Conservation (phyloP, 2,888 invertebrate genomes). For the Mythimna ferrago region DNA sequence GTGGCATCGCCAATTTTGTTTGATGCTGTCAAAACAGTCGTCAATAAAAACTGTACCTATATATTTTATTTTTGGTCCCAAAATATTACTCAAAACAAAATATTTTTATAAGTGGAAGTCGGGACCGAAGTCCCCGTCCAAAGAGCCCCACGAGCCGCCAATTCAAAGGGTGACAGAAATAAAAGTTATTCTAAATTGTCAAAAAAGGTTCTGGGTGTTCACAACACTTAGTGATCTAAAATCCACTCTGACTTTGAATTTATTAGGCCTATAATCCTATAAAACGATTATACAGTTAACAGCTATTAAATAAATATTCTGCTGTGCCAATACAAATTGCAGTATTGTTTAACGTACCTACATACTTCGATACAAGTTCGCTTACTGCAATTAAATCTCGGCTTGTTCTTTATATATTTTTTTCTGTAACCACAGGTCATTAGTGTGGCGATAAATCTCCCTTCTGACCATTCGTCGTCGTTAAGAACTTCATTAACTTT, state of each 20-base stretch:
- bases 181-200: neutral
- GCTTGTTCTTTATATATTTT: slow-evolving; percentile 57
- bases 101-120: too few relatives aligned
- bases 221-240: slow-evolving; percentile 3
- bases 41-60: too few relatives aligned
- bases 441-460: slow-evolving; percentile 86
- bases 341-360: slow-evolving; percentile 48
- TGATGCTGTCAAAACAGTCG: too few relatives aligned
- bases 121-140: too few relatives aligned
- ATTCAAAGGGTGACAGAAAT: neutral
- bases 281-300: slow-evolving; percentile 34
- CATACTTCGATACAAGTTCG: slow-evolving; percentile 45
- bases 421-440: slow-evolving; percentile 81
- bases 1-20: too few relatives aligned
- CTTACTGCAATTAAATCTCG: slow-evolving; percentile 56
- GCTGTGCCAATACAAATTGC: slow-evolving; percentile 54
- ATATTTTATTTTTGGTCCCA: too few relatives aligned
- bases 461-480: slow-evolving; percentile 78
- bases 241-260: slow-evolving; percentile 12
- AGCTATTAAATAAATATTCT: slow-evolving; percentile 36
- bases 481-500: slow-evolving; percentile 88
- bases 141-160: too few relatives aligned
- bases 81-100: too few relatives aligned
- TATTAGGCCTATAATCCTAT: slow-evolving; percentile 23
- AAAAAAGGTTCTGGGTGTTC: neutral